Base-by-base conservation (phyloP, 1,140 invertebrate genomes). In the Teleopsis dalmanni region DNA sequence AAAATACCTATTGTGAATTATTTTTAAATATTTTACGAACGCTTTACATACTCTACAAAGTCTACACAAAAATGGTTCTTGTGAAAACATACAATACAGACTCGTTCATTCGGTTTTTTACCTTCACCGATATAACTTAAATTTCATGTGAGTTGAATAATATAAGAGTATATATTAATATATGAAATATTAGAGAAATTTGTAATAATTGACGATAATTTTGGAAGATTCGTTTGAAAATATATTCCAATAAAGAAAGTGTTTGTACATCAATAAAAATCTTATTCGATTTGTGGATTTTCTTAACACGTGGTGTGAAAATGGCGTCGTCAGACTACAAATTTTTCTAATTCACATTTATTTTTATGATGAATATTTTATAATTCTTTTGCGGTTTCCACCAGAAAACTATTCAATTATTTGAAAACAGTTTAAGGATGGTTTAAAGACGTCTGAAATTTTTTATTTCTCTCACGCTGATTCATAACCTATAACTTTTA, bases 341-440 rank as follows among this genome's bases (percentile, higher is more conserved):
- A n/a, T n/a, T n/a, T n/a, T n/a, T n/a, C n/a, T n/a, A n/a, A n/a
- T n/a, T n/a, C 21, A 9, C 18, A 8, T 14, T 41, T 34, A 8
- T 29, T 40, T 48, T 37, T 52, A 55, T 65, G 63, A 69, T 70
- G 62, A 67, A 40, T 43, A 45, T 51, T 21, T 25, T 64, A 71
- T 70, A 64, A 75, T 73, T 75, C 77, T 80, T 81, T 80, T 77
- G 78, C 76, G 78, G 78, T 81, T 81, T 80, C 76, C 77, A 73
- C 77, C 76, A 75, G 75, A 80, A 65, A 73, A 72, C 60, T 55
- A 60, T 52, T 58, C 70, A 25, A 44, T 29, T 36, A 72, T 49
- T 53, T 52, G 50, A 51, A 11, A 23, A 25, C 43, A 27, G 55
- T 75, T 73, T 72, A 76, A 78, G 51, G 70, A 72, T 72, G 78